Conservation (phyloP, 2,113 vertebrate species). For the Microtus pennsylvanicus region DNA sequence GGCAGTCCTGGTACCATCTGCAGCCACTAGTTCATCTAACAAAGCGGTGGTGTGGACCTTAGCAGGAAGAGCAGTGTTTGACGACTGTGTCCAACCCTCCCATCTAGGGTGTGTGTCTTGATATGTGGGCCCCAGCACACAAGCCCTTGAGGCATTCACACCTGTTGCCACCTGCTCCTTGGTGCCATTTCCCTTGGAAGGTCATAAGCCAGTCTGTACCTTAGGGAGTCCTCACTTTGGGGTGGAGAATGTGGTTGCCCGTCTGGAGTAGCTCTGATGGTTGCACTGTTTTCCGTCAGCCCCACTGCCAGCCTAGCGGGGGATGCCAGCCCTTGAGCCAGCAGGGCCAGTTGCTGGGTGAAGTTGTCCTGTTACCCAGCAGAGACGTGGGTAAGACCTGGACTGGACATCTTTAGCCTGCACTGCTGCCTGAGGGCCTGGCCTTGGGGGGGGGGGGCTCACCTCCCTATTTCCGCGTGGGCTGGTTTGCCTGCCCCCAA, state of each 20-base stretch:
- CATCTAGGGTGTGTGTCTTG: not conserved
- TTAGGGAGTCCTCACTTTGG: not conserved
- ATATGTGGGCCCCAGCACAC: not conserved
- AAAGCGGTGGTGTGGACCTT: not conserved
- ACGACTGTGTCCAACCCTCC: not conserved
- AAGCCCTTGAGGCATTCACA: not conserved
- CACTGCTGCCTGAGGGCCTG: not conserved
- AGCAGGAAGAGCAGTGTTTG: slow-evolving; percentile 48
- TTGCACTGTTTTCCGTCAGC: rapidly evolving
- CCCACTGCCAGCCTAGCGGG: not conserved
- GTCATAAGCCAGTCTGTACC: not conserved
- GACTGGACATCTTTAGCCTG: too few relatives aligned
- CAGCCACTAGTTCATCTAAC: not conserved
- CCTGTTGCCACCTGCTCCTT: rapidly evolving
- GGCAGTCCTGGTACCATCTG: not conserved
- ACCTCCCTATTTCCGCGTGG: not conserved
- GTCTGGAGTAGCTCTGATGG: not conserved
- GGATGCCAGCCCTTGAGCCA: not conserved
- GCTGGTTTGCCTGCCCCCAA: rapidly evolving
- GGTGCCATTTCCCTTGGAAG: not conserved
- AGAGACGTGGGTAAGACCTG: not conserved
- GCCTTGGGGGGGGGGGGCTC: rapidly evolving
- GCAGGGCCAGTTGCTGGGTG: not conserved
- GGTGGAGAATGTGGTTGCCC: rapidly evolving
- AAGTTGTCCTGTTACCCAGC: not conserved